phyloP scores from a whole-genome alignment of 1,140 invertebrate species.

The Proctacanthus coquilletti region DNA sequence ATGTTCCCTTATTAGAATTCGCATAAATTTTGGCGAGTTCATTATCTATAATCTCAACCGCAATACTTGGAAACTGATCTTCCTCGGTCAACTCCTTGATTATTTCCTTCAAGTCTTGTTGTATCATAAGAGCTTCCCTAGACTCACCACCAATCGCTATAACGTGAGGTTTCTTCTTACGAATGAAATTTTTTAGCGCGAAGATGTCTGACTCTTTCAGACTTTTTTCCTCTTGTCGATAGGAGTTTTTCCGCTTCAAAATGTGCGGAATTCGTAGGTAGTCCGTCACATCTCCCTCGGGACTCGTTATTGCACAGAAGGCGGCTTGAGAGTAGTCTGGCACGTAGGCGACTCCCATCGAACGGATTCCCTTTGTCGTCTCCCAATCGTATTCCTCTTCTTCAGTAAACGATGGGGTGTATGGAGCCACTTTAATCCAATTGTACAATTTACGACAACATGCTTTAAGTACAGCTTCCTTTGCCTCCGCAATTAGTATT shows the following conservation, averaged over 20 bases:
- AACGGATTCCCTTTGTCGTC: slow-evolving; percentile 64
- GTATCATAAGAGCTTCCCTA: slow-evolving; percentile 68
- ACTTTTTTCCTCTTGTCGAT: slow-evolving; percentile 50
- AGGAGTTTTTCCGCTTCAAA: slow-evolving; percentile 64
- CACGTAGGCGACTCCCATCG: slow-evolving; percentile 78
- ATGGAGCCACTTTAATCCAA: slow-evolving; percentile 85
- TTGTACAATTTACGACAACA: slow-evolving; percentile 76
- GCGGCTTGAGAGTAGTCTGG: slow-evolving; percentile 68
- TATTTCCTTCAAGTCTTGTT: slow-evolving; percentile 68
- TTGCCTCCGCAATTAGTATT: slow-evolving; percentile 70
- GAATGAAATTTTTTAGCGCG: slow-evolving; percentile 72
- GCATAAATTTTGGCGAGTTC: slow-evolving; percentile 82
- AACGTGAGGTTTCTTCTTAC: slow-evolving; percentile 84
- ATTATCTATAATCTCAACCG: slow-evolving; percentile 86
- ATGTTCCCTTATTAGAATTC: slow-evolving; percentile 72
- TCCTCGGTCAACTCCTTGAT: slow-evolving; percentile 61
- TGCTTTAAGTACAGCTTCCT: slow-evolving; percentile 72
- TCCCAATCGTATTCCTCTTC: slow-evolving; percentile 86
- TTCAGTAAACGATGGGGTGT: slow-evolving; percentile 43
- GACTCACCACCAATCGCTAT: slow-evolving; percentile 84
- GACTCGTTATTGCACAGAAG: slow-evolving; percentile 72
- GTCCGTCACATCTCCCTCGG: slow-evolving; percentile 85
- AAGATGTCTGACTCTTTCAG: slow-evolving; percentile 64
- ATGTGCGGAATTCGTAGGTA: slow-evolving; percentile 75
- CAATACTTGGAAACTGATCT: slow-evolving; percentile 76